Evolutionary conservation across 2,113 vertebrate species (phyloP).

Genomic region (Semnornis frantzii): DNA sequence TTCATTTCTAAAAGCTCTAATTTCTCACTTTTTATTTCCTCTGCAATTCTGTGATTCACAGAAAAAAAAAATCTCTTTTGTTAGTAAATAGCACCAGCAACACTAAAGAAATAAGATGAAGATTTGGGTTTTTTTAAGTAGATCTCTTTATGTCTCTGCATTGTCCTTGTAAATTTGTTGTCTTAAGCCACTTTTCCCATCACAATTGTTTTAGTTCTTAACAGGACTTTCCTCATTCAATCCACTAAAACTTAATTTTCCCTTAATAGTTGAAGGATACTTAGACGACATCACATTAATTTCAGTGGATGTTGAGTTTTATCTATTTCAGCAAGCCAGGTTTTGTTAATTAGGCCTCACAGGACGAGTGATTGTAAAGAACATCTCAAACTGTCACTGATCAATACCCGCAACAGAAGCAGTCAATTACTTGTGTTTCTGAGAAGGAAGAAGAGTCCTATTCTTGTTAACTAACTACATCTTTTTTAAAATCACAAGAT

Average conservation of each 20-base stretch:
- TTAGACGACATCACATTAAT: constrained; percentile 76
- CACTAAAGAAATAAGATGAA: neutral
- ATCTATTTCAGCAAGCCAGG: constrained; percentile 82
- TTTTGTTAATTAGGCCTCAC: constrained; percentile 81
- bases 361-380: constrained; percentile 61
- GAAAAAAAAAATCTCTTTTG: neutral
- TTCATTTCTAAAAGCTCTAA: neutral
- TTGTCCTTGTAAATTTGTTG: constrained; percentile 41
- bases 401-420: constrained; percentile 67
- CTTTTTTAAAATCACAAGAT: neutral
- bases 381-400: constrained; percentile 66
- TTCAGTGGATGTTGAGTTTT: constrained; percentile 78
- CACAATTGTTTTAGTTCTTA: constrained; percentile 56
- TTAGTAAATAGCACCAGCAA: neutral
- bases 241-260: constrained; percentile 71
- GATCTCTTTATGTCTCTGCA: neutral
- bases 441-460: constrained; percentile 25
- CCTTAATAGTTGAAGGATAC: constrained; percentile 69
- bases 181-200: constrained; percentile 54
- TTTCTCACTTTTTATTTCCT: neutral
- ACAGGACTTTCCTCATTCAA: constrained; percentile 47
- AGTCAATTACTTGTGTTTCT: constrained; percentile 70
- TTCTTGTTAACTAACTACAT: constrained; percentile 38
- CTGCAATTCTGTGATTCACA: neutral
- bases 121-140: neutral